Percentiles rank a stretch among this genome's conserved stretches.
Conservation (phyloP, 2,888 invertebrate genomes). For the Cantharis lateralis region DNA sequence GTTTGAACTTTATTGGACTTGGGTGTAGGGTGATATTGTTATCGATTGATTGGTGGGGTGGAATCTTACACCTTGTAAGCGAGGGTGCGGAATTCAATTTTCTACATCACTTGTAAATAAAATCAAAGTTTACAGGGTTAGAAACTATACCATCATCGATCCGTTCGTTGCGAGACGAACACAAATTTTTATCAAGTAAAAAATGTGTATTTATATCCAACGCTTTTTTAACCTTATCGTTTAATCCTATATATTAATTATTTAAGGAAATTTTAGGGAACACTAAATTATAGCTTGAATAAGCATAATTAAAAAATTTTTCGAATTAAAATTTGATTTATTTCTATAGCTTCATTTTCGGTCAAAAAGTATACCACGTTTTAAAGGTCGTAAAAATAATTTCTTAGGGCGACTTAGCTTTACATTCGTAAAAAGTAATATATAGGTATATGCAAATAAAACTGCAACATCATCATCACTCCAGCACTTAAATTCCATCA, state of each 20-base stretch:
- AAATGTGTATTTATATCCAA: not conserved
- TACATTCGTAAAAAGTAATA: not conserved
- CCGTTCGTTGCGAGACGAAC: constrained; percentile 35
- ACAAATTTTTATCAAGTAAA: constrained; percentile 15
- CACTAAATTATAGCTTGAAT: not conserved
- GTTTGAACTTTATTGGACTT: constrained; percentile 31
- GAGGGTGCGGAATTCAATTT: constrained; percentile 58
- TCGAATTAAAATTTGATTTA: not conserved
- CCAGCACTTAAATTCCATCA: not conserved
- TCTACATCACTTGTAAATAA: constrained; percentile 59
- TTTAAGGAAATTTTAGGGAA: not conserved
- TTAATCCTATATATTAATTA: not conserved
- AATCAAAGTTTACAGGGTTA: constrained; percentile 52
- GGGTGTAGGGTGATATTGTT: constrained; percentile 36
- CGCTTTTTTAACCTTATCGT: not conserved
- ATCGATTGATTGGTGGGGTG: constrained; percentile 49
- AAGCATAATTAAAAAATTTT: not conserved
- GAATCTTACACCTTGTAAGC: constrained; percentile 50
- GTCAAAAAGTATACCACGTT: not conserved
- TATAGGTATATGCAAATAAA: not conserved
- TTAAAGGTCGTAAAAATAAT: too few relatives aligned
- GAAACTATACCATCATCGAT: constrained; percentile 41
- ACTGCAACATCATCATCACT: not conserved
- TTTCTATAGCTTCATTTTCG: not conserved
- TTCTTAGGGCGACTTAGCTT: too few relatives aligned